A percentile compares a stretch with the other conserved stretches of the same genome.
These are phyloP conservation scores for Nasonia oneida DNA, from an alignment of 2,888 invertebrate species.

Conservation along the genomic window DNA sequence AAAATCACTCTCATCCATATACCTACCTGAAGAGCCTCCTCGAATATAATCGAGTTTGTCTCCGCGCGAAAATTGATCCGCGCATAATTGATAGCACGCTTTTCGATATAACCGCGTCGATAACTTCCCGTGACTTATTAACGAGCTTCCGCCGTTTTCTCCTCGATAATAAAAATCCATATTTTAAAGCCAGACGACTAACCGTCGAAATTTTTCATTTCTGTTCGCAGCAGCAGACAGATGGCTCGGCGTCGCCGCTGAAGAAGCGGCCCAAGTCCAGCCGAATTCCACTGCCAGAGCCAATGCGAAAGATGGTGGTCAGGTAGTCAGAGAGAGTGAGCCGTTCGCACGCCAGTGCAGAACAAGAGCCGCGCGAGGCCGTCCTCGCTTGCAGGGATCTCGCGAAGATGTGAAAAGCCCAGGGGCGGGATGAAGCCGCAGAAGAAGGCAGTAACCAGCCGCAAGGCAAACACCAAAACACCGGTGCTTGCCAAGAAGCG, in stretches of 20 bases:
- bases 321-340: constrained; percentile 36
- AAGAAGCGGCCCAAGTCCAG: neutral
- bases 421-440: constrained; percentile 77
- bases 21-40: too few relatives aligned
- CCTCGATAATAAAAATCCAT: too few relatives aligned
- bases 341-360: neutral
- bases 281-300: constrained; percentile 27
- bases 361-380: neutral
- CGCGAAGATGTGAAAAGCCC: constrained; percentile 74
- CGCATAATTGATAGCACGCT: too few relatives aligned
- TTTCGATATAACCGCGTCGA: too few relatives aligned
- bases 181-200: too few relatives aligned
- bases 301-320: constrained; percentile 51
- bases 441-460: constrained; percentile 76
- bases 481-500: constrained; percentile 75
- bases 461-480: constrained; percentile 76
- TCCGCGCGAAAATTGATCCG: too few relatives aligned
- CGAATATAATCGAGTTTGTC: too few relatives aligned
- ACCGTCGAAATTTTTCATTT: neutral
- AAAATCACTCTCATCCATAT: too few relatives aligned
- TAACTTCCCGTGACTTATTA: too few relatives aligned
- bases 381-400: constrained; percentile 51
- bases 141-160: too few relatives aligned
- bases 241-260: neutral
- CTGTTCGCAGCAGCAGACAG: constrained; percentile 37